Evolutionary conservation across 2,888 invertebrate genomes (phyloP).

Genomic region (Plebejus anna): DNA sequence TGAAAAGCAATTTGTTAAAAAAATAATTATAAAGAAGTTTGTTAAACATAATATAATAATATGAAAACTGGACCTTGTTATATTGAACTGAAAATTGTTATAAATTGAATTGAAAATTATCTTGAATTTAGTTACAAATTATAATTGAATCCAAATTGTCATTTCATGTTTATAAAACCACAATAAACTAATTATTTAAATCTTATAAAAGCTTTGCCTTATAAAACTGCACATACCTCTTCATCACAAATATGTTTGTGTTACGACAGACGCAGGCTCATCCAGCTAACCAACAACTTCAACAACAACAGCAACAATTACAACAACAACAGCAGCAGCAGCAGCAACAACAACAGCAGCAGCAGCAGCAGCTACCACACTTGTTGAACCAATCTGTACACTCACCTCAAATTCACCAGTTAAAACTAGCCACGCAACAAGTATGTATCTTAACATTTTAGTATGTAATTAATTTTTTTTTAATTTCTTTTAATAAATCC

Average conservation of each 20-base stretch:
- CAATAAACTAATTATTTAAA: too few relatives aligned
- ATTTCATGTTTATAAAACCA: too few relatives aligned
- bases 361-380: constrained; percentile 60
- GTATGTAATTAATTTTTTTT: background rate
- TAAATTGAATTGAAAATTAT: too few relatives aligned
- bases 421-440: constrained; percentile 64
- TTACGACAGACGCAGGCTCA: constrained; percentile 46
- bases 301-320: background rate
- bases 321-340: constrained; percentile 30
- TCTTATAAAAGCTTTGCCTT: too few relatives aligned
- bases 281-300: constrained; percentile 29
- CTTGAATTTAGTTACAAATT: too few relatives aligned
- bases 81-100: too few relatives aligned
- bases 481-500: constrained; percentile 18
- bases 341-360: constrained; percentile 44
- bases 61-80: too few relatives aligned
- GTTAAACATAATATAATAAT: too few relatives aligned
- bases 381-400: constrained; percentile 56
- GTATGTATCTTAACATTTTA: constrained; percentile 43
- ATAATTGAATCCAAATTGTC: too few relatives aligned
- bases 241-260: background rate
- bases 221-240: background rate
- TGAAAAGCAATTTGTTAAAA: too few relatives aligned
- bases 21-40: too few relatives aligned
- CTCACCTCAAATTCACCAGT: constrained; percentile 52